Base-by-base conservation (phyloP, 2,797 vertebrate species). In the Sebastes flavidus region DNA sequence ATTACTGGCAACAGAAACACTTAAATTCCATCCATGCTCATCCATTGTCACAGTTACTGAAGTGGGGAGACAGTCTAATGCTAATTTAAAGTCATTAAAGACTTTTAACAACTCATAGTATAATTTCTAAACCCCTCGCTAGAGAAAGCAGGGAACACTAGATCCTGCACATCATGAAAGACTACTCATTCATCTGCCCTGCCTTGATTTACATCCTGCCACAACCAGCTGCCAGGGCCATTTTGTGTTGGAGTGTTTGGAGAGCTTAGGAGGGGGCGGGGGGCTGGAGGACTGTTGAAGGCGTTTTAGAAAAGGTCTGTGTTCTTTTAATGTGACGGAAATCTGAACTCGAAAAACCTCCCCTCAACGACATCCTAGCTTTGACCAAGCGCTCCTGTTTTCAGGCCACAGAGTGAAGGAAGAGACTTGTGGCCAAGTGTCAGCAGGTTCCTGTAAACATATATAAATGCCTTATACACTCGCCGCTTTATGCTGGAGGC, bases 201-300 rank as follows among this genome's bases (percentile, higher is more conserved):
- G 78, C 78, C 81, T 84, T 92, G 88, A 92, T 92, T 93, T 94
- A 92, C 88, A 88, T 91, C 89, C 89, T 89, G 88, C 88, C 92
- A 92, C 86, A 29, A 91, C 89, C 91, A 93, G 88, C 92, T 94
- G 93, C 93, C 93, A 91, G 89, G 92, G 91, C 92, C 90, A 92
- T 94, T 94, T 93, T 93, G 92, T 91, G 89, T 75, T 87, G 65
- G 87, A 93, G 92, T 92, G 91, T 90, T 90, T 2, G 91, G 91
- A 66, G 96, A 97, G 81, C 87, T 91, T 8, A 42, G 91, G 0
- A 77, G 95, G 78, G 13, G 5, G 32, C 5, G 3, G 42, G 4
- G 12, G 34, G 24, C 5, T 12, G 30, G 62, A 14, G 78, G 86
- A 76, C 87, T 86, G 87, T 90, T 84, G 74, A 87, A 93, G 90